Base-by-base conservation (phyloP, 1,140 invertebrate species). In the Plodia interpunctella region DNA sequence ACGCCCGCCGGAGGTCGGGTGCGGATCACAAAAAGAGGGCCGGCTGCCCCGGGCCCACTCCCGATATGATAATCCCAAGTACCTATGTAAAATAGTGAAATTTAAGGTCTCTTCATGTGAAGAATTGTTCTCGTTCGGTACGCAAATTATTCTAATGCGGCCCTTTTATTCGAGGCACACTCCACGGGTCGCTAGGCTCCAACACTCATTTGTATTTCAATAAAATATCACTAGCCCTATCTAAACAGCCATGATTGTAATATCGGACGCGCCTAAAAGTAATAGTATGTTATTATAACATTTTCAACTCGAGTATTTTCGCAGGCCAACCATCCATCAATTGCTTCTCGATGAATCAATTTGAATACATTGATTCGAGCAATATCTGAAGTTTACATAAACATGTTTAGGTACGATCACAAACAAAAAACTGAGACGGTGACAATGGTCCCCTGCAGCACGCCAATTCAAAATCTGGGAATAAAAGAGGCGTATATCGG, bases 71-170 rank as follows among this genome's bases (percentile, higher is more conserved):
- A 87, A 88, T 88, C 82, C 86, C 77, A 65, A 81, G 74, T 85
- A n/a, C n/a, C n/a, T n/a, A 88, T 88, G 83, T 87, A 88, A 88
- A 88, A 88, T 87, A 88, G 86, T 88, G 77, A 85, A 88, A 87
- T 88, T 88, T 88, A 88, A 87, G 83, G 78, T 72, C 83, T 80
- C 74, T 86, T 81, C 86, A 87, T 88, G 86, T 88, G 86, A 88
- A 88, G 83, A 88, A 88, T 87, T 87, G 86, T 78, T 78, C 68
- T 76, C 76, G 81, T 83, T 84, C 80, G 67, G 76, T 73, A 74
- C 65, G 74, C 79, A 87, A 88, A 88, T 87, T 87, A 88, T 88
- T 88, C 81, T 86, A 88, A 88, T 88, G 72, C 66, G 74, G 74
- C 81, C 86, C 86, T 79, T 88, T 88, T 88, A 88, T 88, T 88